These are phyloP conservation scores for Synergus japonicus DNA, from an alignment of 2,888 invertebrate genomes.

Conservation along the genomic window DNA sequence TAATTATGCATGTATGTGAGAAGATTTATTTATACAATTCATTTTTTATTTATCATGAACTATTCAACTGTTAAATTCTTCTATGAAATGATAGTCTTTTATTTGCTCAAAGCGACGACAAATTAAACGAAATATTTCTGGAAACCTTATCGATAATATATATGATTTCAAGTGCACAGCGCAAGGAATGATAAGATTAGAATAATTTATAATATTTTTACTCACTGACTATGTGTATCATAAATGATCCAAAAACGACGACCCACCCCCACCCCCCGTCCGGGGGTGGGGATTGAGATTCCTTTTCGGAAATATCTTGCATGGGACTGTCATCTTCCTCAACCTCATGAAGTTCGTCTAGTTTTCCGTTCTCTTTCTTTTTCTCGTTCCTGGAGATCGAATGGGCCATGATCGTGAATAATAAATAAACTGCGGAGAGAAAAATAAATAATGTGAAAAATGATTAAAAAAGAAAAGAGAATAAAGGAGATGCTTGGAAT, in stretches of 20 bases:
- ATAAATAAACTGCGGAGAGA: slow-evolving; percentile 27
- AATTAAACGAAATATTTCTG: background rate
- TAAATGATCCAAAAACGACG: slow-evolving; percentile 95
- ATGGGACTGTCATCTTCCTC: slow-evolving; percentile 30
- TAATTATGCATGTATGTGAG: background rate
- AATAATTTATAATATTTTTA: slow-evolving; percentile 67
- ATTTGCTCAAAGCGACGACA: background rate
- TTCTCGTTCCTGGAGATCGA: slow-evolving; percentile 54
- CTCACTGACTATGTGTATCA: slow-evolving; percentile 97
- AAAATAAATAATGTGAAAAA: background rate
- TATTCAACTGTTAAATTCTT: too few species aligned
- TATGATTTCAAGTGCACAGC: background rate
- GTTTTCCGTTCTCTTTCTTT: slow-evolving; percentile 54
- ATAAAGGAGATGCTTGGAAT: background rate
- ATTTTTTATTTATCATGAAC: too few species aligned
- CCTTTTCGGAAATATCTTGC: slow-evolving; percentile 15
- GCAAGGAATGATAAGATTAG: background rate
- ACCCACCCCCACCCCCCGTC: slow-evolving; percentile 98
- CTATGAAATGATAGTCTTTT: background rate
- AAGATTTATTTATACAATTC: too few species aligned
- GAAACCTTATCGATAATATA: background rate
- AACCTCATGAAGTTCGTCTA: slow-evolving; percentile 48
- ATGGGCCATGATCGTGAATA: slow-evolving; percentile 60
- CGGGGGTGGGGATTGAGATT: slow-evolving; percentile 82
- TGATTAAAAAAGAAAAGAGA: background rate